Evolutionary conservation across 2,888 invertebrate genomes (phyloP), one percentile per base, ranked within the genome.

Genomic region (Brenthis daphne): DNA sequence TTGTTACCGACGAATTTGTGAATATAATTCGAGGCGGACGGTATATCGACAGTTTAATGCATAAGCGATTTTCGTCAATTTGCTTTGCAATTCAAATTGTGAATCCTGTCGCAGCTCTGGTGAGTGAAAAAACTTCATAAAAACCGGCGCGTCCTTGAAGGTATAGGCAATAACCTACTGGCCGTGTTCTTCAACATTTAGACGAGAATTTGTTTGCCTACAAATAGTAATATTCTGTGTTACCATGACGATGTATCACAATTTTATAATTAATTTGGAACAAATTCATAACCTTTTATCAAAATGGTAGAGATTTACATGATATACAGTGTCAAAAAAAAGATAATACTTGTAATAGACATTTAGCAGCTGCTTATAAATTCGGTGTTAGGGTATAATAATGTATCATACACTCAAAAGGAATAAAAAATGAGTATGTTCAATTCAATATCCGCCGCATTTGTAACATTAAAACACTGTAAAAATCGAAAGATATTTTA

Each of bases 41-140:
- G 73, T 74, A 75, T 79, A 73, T 74, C 75, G 74, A 73, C 73
- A 73, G 77, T 77, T 75, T 80, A 81, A 85, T 87, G 83, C 84
- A 88, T 88, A 86, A 80, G 77, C 79, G 82, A 88, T 89, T 87
- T 88, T 85, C 70, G 83, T 81, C 82, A 84, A 82, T 81, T 82
- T 76, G 71, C 74, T 88, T 89, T 87, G 82, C 85, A 90, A 90
- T 85, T 90, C 82, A 85, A 85, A 89, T 87, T 60, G 16, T 69
- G 43, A 57, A 70, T 72, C 74, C 75, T 77, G 79, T 75, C 73
- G 80, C 72, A 74, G 77, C 77, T 73, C 75, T 74, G 63, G 75
- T 66, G 73, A 70, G 73, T 76, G 80, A 80, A 80, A 80, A 79
- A 74, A 58, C 47, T 71, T 69, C 75, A 78, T 80, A 80, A 80